These are phyloP conservation scores for Ephialtes manifestator DNA, from an alignment of 2,888 invertebrate genomes.

Conservation along the genomic window DNA sequence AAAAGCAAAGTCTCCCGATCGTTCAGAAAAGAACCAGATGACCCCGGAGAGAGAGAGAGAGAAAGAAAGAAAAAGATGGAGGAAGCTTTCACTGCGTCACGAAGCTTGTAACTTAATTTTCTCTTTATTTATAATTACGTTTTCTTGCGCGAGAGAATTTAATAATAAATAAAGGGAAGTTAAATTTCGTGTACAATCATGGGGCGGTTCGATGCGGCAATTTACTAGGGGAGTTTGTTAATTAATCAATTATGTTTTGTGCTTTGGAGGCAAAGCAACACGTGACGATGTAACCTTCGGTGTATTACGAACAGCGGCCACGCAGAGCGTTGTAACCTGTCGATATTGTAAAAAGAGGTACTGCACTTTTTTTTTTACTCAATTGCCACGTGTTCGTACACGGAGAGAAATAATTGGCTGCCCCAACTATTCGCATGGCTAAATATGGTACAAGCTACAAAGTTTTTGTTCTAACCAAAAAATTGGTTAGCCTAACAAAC, in stretches of 20 bases:
- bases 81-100: constrained; percentile 7
- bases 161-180: constrained; percentile 60
- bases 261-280: neutral
- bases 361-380: too few species aligned
- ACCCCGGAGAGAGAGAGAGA: neutral
- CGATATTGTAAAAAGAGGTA: too few species aligned
- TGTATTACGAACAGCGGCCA: too few species aligned
- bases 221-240: constrained; percentile 49
- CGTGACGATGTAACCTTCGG: constrained; percentile 41
- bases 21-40: neutral
- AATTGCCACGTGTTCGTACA: too few species aligned
- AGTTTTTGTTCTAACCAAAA: too few species aligned
- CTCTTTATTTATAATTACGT: neutral
- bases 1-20: constrained; percentile 43
- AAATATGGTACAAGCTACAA: too few species aligned
- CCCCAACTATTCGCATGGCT: too few species aligned
- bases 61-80: neutral
- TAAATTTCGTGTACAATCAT: constrained; percentile 33
- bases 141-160: constrained; percentile 19
- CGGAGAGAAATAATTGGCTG: too few species aligned
- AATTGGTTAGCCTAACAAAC: too few species aligned
- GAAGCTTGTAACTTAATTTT: neutral
- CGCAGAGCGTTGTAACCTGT: too few species aligned
- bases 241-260: constrained; percentile 62
- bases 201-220: constrained; percentile 27